Base-by-base conservation (phyloP, 2,888 invertebrate genomes). In the Sminthurinus aureus region DNA sequence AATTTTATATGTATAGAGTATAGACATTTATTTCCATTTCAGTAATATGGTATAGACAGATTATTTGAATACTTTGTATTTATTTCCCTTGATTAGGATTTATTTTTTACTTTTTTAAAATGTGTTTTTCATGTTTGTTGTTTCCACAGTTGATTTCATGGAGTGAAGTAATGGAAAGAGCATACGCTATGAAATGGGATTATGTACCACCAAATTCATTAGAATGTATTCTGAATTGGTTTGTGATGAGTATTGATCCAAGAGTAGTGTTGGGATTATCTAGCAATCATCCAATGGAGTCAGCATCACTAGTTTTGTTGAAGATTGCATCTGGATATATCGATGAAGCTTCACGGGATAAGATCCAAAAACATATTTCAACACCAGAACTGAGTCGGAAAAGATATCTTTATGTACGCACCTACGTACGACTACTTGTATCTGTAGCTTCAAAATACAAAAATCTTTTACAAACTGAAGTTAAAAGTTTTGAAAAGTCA, bases 151-250 rank as follows among this genome's bases (percentile, higher is more conserved):
- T 90, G 69, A 91, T 91, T 9, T 91, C 91, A 85, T 90, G 91
- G 24, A 89, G 90, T 0, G 90, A 90, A 76, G 89, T 94, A 74
- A 90, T 94, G 38, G 91, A 92, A 67, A 93, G 94, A 86, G 92
- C 93, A 2, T 92, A 93, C 84, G 91, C 91, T 83, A 94, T 93
- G 90, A 92, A 93, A 0, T 95, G 95, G 95, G 91, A 93, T 85
- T 89, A 93, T 67, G 90, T 94, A 3, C 94, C 94, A 84, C 92
- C 93, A 18, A 89, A 90, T 26, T 91, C 92, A 58, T 93, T 93
- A 88, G 93, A 94, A 89, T 92, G 93, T 83, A 92, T 94, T 64
- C 91, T 94, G 87, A 94, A 94, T 89, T 95, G 95, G 95, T 94
- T 94, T 88, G 92, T 95, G 12, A 93, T 93, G 92, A 93, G 93